Conservation (phyloP, 2,888 invertebrate species). For the Pinctada fucata region DNA sequence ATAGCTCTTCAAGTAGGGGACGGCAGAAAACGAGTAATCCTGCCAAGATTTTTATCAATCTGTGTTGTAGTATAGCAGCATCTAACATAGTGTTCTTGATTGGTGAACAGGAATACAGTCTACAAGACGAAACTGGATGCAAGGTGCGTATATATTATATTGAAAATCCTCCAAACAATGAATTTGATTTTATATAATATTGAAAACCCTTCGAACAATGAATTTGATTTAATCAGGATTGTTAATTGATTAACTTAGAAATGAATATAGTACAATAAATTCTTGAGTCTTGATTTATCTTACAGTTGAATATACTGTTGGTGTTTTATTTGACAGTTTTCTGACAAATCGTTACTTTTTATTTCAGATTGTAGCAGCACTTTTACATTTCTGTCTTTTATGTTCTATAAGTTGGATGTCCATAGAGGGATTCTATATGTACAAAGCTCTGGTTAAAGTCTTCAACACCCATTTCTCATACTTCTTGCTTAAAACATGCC, state of each 20-base stretch:
- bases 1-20: conserved; percentile 47
- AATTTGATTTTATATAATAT: no score
- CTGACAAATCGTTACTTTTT: background rate
- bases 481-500: conserved; percentile 77
- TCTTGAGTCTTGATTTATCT: no score
- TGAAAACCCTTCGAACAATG: no score
- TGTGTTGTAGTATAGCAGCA: conserved; percentile 77
- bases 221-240: background rate
- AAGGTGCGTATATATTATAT: conserved; percentile 57
- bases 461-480: conserved; percentile 78
- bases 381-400: conserved; percentile 78
- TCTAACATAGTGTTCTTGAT: conserved; percentile 77
- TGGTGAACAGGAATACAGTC: conserved; percentile 63
- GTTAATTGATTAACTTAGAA: no score
- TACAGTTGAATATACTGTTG: no score
- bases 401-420: conserved; percentile 78
- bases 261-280: no score
- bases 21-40: conserved; percentile 62
- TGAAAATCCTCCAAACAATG: no score
- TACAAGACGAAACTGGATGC: conserved; percentile 56
- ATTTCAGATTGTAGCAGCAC: conserved; percentile 71
- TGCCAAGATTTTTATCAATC: conserved; percentile 78
- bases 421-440: conserved; percentile 79
- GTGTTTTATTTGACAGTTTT: background rate
- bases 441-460: conserved; percentile 78